A percentile compares a stretch with the other conserved stretches of the same genome.
These are phyloP conservation scores for Streblospio benedicti DNA, from an alignment of 1,140 invertebrate genomes.

Conservation along the genomic window DNA sequence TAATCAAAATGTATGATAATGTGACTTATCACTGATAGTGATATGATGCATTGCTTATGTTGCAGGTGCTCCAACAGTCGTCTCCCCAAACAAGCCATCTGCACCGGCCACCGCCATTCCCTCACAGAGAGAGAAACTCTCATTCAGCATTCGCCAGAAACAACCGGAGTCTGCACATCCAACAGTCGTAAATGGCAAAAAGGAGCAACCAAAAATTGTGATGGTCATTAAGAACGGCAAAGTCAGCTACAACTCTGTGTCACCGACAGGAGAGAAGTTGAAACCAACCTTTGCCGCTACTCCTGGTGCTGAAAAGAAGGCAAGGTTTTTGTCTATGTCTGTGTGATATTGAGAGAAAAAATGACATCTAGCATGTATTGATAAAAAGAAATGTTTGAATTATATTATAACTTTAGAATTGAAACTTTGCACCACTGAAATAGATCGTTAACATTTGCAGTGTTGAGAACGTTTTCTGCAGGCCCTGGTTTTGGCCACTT, in stretches of 20 bases:
- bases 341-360: constrained; percentile 40
- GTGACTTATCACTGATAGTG: too few relatives aligned
- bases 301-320: constrained; percentile 17
- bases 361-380: too few relatives aligned
- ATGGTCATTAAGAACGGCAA: constrained; percentile 45
- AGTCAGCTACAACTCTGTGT: constrained; percentile 19
- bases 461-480: too few relatives aligned
- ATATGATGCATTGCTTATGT: too few relatives aligned
- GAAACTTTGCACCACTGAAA: too few relatives aligned
- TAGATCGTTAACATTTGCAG: too few relatives aligned
- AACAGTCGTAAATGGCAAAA: background rate
- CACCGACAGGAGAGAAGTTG: constrained; percentile 31
- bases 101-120: constrained; percentile 11
- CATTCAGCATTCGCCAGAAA: constrained; percentile 27
- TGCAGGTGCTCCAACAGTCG: too few relatives aligned
- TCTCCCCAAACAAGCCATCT: too few relatives aligned
- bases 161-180: background rate
- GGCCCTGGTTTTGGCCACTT: too few relatives aligned
- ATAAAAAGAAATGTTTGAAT: too few relatives aligned
- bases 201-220: constrained; percentile 34
- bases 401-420: too few relatives aligned
- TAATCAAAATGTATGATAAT: too few relatives aligned
- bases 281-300: constrained; percentile 21
- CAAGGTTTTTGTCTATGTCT: constrained; percentile 28
- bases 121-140: constrained; percentile 30